Conservation (phyloP, 2,888 invertebrate species). For the Cantharis flavilabris region DNA sequence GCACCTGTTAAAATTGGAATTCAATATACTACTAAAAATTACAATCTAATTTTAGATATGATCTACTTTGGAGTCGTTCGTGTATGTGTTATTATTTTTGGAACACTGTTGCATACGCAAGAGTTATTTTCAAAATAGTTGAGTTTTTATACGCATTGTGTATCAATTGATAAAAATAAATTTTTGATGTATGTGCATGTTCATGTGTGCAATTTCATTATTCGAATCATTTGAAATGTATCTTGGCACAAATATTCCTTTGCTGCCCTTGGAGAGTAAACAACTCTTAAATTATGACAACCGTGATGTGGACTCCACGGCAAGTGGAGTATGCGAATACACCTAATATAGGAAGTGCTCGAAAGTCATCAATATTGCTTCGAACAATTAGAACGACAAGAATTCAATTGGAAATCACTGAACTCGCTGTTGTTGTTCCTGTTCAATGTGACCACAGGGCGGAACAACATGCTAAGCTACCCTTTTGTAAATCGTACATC, state of each 20-base stretch:
- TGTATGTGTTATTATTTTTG: conserved; percentile 19
- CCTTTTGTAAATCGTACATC: conserved; percentile 28
- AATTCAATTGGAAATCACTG: conserved; percentile 25
- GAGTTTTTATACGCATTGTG: conserved; percentile 23
- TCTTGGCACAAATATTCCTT: not conserved
- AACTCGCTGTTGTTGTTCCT: conserved; percentile 12
- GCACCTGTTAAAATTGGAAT: not conserved
- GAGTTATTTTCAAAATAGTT: conserved; percentile 23
- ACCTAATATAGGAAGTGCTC: conserved; percentile 17
- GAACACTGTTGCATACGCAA: conserved; percentile 21
- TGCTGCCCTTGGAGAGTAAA: not conserved
- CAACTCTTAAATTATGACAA: too few species aligned
- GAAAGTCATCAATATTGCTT: conserved; percentile 17
- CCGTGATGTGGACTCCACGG: too few species aligned
- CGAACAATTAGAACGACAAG: conserved; percentile 28
- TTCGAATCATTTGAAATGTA: not conserved
- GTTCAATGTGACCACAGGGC: conserved; percentile 32
- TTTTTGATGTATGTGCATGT: conserved; percentile 7
- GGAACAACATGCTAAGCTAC: conserved; percentile 25
- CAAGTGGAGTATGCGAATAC: too few species aligned
- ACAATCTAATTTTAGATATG: conserved; percentile 19
- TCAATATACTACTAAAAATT: not conserved
- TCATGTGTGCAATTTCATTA: not conserved
- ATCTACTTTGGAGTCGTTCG: conserved; percentile 7
- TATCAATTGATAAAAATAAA: conserved; percentile 16